Evolutionary conservation across 2,113 vertebrate species (phyloP).

Genomic region (Ictidomys tridecemlineatus): DNA sequence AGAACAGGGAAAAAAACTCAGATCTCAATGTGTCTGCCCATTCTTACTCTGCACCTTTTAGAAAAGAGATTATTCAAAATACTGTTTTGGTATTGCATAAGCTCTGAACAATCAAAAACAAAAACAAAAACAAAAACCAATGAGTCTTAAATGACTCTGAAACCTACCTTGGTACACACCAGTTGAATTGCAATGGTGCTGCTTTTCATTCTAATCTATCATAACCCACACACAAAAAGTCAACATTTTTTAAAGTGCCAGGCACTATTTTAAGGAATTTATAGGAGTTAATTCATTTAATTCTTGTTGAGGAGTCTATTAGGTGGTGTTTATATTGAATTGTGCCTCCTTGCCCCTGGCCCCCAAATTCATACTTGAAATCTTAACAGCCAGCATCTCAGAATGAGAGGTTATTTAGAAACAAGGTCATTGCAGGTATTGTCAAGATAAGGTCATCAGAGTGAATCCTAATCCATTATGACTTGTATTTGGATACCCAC

Average conservation of each 20-base stretch:
- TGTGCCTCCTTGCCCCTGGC: background rate
- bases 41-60: background rate
- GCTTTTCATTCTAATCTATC: background rate
- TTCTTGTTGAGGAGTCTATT: background rate
- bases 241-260: background rate
- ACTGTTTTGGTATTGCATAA: background rate
- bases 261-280: background rate
- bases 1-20: background rate
- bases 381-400: background rate
- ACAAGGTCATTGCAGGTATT: background rate
- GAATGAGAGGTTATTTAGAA: background rate
- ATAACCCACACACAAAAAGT: background rate
- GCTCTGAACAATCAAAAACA: background rate
- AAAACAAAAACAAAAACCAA: too few relatives aligned
- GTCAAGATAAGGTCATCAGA: background rate
- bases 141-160: background rate
- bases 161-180: background rate
- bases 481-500: background rate
- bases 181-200: background rate
- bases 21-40: background rate
- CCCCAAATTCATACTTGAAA: background rate
- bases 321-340: background rate
- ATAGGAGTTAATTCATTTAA: background rate
- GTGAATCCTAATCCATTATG: background rate
- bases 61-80: background rate